Base-by-base conservation (phyloP, 2,797 vertebrate genomes). In the Acropternis orthonyx region DNA sequence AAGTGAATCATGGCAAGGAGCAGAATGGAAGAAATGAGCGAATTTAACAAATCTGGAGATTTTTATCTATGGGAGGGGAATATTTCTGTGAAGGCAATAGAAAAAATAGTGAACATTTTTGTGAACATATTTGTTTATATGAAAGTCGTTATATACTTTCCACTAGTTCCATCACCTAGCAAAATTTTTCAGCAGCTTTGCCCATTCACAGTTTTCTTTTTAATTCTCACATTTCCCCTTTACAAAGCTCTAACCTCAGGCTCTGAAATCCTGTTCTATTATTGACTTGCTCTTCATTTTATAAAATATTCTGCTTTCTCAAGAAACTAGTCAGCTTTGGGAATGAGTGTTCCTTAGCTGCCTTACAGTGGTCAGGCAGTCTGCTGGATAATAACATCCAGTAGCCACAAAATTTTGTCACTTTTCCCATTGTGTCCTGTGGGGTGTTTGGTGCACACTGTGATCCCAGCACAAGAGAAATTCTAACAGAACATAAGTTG, bases 21-120 rank as follows among this genome's bases (percentile, higher is more conserved):
- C 10, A 67, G 68, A 80, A 68, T 66, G 65, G 41, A 85, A 96
- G 68, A 85, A 85, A 65, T 55, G 17, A 22, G 6, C n/a, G 92
- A 88, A 93, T 92, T 71, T 91, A 56, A 81, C 74, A 92, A 96
- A 68, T 56, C 43, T 89, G 82, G 51, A 58, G 39, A 32, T 78
- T 91, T 96, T 83, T 68, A 34, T 77, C 62, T 54, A 2, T 7
- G 20, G 22, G 24, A 3, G 3, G 37, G 75, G 84, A 77, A 12
- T 3, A 13, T 80, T 79, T 90, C 46, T 74, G 0, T 62, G 37
- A 48, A 34, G 8, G 15, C 43, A 41, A 37, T 30, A 72, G n/a
- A 61, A 55, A 94, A 88, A 94, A 72, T 37, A 75, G 12, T 55
- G 17, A 83, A 81, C 6, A 44, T 24, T 76, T 91, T 68, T 61